These are phyloP conservation scores for Nicator chloris DNA, from an alignment of 2,113 vertebrate genomes.

Conservation along the genomic window DNA sequence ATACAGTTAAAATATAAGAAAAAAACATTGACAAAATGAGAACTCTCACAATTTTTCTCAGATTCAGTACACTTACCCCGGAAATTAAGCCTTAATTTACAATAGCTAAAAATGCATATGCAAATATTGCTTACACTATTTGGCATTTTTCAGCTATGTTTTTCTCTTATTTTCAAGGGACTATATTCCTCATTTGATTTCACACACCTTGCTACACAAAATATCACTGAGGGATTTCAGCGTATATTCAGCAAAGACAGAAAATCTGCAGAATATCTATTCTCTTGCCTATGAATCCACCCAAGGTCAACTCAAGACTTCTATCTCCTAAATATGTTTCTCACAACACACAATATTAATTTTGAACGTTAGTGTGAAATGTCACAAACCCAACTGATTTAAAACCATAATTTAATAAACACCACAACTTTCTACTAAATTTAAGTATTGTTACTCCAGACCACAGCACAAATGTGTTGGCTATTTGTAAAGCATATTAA, in stretches of 20 bases:
- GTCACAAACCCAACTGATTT: background rate
- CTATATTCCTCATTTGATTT: background rate
- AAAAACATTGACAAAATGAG: background rate
- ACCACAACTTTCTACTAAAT: background rate
- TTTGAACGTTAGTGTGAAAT: background rate
- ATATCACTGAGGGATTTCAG: background rate
- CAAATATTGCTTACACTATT: background rate
- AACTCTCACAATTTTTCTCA: background rate
- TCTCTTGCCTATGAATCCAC: background rate
- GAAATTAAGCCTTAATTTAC: background rate
- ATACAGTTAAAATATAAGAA: background rate
- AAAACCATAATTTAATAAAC: background rate
- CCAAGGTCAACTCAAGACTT: background rate
- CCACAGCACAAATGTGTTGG: background rate
- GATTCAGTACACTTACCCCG: background rate
- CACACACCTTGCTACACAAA: background rate
- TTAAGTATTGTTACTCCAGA: background rate
- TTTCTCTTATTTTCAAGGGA: background rate
- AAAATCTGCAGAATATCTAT: background rate
- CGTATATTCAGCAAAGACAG: background rate
- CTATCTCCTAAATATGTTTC: background rate
- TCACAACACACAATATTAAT: background rate
- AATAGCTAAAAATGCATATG: background rate
- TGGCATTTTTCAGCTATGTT: background rate
- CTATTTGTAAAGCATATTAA: background rate